A percentile compares a stretch with the other conserved stretches of the same genome.
phyloP scores from a whole-genome alignment of 1,140 invertebrate species.

The Drosophila insularis region DNA sequence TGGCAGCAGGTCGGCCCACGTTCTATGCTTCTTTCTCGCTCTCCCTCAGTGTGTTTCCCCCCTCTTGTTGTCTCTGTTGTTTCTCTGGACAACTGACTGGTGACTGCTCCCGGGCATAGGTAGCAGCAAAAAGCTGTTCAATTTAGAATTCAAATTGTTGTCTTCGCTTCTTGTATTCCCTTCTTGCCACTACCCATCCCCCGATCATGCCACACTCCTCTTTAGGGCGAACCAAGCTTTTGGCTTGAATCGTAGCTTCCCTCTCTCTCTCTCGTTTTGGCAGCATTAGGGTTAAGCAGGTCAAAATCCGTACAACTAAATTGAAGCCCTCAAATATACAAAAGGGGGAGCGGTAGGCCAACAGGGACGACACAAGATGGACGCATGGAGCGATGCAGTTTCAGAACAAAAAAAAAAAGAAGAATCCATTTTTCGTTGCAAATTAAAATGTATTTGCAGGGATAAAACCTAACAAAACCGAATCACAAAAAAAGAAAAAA shows the following conservation, averaged over 20 bases:
- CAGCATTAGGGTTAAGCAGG: conserved; percentile 77
- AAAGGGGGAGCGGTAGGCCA: conserved; percentile 34
- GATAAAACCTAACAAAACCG: neutral
- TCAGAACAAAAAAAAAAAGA: conserved; percentile 13
- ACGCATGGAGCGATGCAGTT: neutral
- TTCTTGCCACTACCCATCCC: conserved; percentile 3
- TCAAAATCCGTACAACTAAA: conserved; percentile 82
- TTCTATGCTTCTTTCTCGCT: conserved; percentile 38
- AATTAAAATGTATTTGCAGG: conserved; percentile 74
- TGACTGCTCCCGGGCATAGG: conserved; percentile 76
- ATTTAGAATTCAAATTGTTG: conserved; percentile 81
- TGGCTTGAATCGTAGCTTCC: conserved; percentile 5
- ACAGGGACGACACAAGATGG: too few species aligned
- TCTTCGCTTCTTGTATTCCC: conserved; percentile 67
- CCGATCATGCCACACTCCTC: neutral
- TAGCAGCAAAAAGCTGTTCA: conserved; percentile 80
- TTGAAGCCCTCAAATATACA: conserved; percentile 74
- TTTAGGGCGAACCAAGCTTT: neutral
- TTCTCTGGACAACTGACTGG: conserved; percentile 44
- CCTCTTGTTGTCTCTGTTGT: neutral
- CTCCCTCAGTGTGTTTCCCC: conserved; percentile 10
- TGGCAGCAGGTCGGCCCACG: conserved; percentile 79
- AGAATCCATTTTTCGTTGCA: conserved; percentile 55
- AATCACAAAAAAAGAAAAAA: conserved; percentile 19
- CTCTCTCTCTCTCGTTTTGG: conserved; percentile 7